Evolutionary conservation across 2,888 invertebrate genomes (phyloP), one percentile per base, ranked within the genome.

Genomic region (Griposia aprilina): DNA sequence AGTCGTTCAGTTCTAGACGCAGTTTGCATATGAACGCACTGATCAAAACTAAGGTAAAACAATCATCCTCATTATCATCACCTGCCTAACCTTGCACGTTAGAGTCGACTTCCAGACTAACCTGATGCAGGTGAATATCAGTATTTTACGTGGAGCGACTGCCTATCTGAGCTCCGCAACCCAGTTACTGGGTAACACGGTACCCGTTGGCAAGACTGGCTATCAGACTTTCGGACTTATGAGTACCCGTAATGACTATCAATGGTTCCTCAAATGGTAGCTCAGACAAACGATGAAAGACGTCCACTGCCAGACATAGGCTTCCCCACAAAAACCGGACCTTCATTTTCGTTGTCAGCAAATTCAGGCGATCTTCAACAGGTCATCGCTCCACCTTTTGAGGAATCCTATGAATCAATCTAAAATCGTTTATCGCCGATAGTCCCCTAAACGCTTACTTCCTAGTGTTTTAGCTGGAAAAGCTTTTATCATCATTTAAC

Each of bases 11-110:
- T 93, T 98, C 98, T 57, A 98, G 98, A 90, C 97, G 97, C 65
- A 98, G 98, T 87, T 90, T 97, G 81, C 97, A 98, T 80, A 97
- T 99, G 97, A 98, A 98, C 91, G 97, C 97, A 41, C 97, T 99
- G 75, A 96, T 99, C 72, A 98, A 98, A 91, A 98, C 98, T 90
- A 99, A 99, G 97, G 98, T 98, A 76, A 69, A 13, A n/a, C 0
- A 17, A 66, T 15, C 5, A 52, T 52, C 75, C n/a, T n/a, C n/a
- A n/a, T n/a, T n/a, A 41, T 5, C 8, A n/a, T 23, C 13, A 1
- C 30, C 30, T 48, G 11, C n/a, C 1, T 23, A 48, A n/a, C 17
- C 23, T 17, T 71, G 20, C 4, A 23, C 11, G 30, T 71, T n/a
- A 3, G 4, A 13, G 20, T 72, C 20, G 10, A 20, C 20, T 36